phyloP scores from a whole-genome alignment of 2,113 vertebrate species.

The Rhegmatorhina hoffmannsi region DNA sequence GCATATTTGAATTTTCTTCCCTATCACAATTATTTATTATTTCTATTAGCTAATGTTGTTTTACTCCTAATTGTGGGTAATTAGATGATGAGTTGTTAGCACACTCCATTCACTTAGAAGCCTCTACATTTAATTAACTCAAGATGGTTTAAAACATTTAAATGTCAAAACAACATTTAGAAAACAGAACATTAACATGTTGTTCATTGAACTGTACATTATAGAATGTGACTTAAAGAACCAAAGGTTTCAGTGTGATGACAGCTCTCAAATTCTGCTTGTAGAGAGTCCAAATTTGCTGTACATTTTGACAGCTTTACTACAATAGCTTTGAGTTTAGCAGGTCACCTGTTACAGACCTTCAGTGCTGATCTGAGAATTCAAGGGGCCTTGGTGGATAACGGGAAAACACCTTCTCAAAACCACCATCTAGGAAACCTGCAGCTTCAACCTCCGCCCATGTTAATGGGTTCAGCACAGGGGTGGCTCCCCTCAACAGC shows the following conservation, averaged over 20 bases:
- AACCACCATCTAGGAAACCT: neutral
- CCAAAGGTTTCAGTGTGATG: conserved; percentile 52
- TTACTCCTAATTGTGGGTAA: conserved; percentile 64
- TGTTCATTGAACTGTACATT: conserved; percentile 61
- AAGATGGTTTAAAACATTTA: conserved; percentile 66
- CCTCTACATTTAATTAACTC: conserved; percentile 72
- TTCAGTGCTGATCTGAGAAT: neutral
- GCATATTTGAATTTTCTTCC: conserved; percentile 39
- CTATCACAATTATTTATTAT: conserved; percentile 69
- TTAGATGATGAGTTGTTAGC: conserved; percentile 64
- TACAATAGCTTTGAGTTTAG: neutral
- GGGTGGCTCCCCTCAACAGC: neutral
- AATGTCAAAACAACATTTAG: conserved; percentile 69
- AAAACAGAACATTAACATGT: conserved; percentile 63
- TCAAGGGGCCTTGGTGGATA: neutral
- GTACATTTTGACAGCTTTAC: conserved; percentile 22
- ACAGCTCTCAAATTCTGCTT: conserved; percentile 44
- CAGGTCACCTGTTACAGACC: neutral
- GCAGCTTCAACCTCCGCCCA: neutral
- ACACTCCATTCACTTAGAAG: conserved; percentile 53
- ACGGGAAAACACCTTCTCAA: neutral
- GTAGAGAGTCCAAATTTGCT: conserved; percentile 4
- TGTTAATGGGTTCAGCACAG: neutral
- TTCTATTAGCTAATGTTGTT: conserved; percentile 57
- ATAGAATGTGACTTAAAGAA: conserved; percentile 57